Evolutionary conservation across 2,888 invertebrate genomes (phyloP).

Genomic region (Macropis europaea): DNA sequence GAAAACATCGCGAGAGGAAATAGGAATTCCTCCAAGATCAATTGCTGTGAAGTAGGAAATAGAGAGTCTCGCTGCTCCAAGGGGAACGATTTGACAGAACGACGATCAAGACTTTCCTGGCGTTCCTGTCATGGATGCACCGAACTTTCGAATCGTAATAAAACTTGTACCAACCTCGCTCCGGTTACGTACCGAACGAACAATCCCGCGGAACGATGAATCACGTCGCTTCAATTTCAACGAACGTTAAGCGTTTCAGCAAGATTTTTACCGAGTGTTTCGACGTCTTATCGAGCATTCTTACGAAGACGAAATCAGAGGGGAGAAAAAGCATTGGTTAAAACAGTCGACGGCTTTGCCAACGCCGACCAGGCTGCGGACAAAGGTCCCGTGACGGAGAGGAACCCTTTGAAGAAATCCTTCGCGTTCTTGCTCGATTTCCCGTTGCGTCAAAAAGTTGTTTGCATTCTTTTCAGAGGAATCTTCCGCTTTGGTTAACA

Average conservation of each 20-base stretch:
- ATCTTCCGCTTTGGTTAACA: conserved; percentile 56
- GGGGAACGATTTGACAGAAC: not conserved
- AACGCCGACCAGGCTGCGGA: conserved; percentile 26
- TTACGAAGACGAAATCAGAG: conserved; percentile 18
- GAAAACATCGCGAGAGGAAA: conserved; percentile 48
- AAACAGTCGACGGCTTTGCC: conserved; percentile 43
- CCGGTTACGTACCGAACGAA: not conserved
- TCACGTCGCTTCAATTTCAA: not conserved
- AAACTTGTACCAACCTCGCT: not conserved
- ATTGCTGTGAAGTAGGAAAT: conserved; percentile 33
- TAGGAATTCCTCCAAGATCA: conserved; percentile 49
- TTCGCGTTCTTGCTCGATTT: conserved; percentile 44
- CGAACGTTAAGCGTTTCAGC: not conserved
- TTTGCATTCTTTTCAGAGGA: conserved; percentile 52
- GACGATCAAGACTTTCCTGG: not conserved
- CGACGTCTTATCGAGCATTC: conserved; percentile 15
- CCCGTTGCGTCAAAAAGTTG: conserved; percentile 37
- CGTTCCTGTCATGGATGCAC: not conserved
- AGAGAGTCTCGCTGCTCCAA: not conserved
- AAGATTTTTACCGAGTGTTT: not conserved
- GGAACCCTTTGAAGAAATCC: conserved; percentile 55
- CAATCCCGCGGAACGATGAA: not conserved
- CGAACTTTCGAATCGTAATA: not conserved
- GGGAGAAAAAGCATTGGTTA: conserved; percentile 25
- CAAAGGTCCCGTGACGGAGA: conserved; percentile 33